Evolutionary conservation across 1,140 invertebrate genomes (phyloP).

Genomic region (Drosophila lini): DNA sequence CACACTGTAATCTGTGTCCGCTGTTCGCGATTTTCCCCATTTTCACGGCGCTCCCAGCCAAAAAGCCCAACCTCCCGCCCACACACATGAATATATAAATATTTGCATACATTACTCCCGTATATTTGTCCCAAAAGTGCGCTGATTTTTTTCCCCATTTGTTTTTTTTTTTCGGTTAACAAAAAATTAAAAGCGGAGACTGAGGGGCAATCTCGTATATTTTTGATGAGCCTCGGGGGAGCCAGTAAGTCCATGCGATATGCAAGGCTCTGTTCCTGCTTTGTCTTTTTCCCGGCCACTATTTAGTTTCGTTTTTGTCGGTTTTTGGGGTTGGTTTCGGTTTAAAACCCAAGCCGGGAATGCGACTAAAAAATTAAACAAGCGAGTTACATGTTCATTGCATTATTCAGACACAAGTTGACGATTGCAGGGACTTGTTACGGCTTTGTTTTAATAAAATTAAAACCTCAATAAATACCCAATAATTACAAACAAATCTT

Average conservation of each 20-base stretch:
- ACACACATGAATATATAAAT: slow-evolving; percentile 48
- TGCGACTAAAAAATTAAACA: slow-evolving; percentile 5
- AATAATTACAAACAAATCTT: not conserved
- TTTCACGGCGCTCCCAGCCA: slow-evolving; percentile 54
- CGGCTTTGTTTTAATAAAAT: not conserved
- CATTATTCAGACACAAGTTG: not conserved
- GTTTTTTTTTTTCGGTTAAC: slow-evolving; percentile 48
- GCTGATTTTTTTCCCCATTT: slow-evolving; percentile 13
- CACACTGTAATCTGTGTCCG: slow-evolving; percentile 72
- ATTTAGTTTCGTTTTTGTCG: slow-evolving; percentile 2
- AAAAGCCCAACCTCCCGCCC: slow-evolving; percentile 1
- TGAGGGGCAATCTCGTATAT: slow-evolving; percentile 39
- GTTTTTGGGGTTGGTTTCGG: slow-evolving; percentile 14
- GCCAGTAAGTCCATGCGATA: slow-evolving; percentile 37
- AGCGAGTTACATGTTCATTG: not conserved
- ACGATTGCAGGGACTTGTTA: no score
- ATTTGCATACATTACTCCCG: slow-evolving; percentile 51
- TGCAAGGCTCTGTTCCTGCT: slow-evolving; percentile 15
- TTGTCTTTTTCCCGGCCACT: slow-evolving; percentile 17
- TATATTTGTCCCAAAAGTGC: slow-evolving; percentile 72
- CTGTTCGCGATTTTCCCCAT: slow-evolving; percentile 71
- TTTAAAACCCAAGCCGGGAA: slow-evolving; percentile 1
- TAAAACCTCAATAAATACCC: not conserved
- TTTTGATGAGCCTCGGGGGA: slow-evolving; percentile 61
- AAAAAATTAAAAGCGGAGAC: slow-evolving; percentile 54